Evolutionary conservation across 2,797 vertebrate species (phyloP).

Genomic region (Microchirus variegatus): DNA sequence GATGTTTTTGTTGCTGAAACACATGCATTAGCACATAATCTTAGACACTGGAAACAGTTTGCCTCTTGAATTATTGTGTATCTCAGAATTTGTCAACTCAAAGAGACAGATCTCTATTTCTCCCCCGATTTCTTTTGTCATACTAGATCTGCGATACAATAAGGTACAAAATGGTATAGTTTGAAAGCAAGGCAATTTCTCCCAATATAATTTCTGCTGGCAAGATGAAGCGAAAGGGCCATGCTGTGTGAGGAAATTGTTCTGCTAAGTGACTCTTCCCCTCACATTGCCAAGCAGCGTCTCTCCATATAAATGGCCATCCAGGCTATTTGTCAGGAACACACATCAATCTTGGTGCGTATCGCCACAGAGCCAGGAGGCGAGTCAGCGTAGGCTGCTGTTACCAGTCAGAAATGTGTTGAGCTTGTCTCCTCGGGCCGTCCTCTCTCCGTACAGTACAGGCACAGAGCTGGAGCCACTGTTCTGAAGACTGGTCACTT

Average conservation of each 20-base stretch:
- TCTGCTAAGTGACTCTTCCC: constrained; percentile 74
- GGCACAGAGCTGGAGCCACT: constrained; percentile 53
- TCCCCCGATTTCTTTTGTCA: constrained; percentile 36
- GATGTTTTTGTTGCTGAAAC: background rate
- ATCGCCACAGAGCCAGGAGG: constrained; percentile 69
- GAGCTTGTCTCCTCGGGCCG: constrained; percentile 74
- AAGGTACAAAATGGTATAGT: constrained; percentile 23
- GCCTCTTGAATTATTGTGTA: constrained; percentile 10
- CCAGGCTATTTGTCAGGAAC: constrained; percentile 70
- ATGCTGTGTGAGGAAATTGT: constrained; percentile 79
- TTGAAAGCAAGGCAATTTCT: constrained; percentile 52
- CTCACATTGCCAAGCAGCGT: constrained; percentile 71
- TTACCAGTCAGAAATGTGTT: constrained; percentile 72
- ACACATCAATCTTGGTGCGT: constrained; percentile 73
- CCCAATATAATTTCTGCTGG: constrained; percentile 71
- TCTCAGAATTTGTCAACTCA: constrained; percentile 15
- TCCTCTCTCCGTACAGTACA: constrained; percentile 51
- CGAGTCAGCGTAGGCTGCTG: constrained; percentile 62
- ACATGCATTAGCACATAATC: no score
- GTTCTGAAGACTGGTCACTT: constrained; percentile 74
- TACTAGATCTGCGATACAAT: constrained; percentile 42
- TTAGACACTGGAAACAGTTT: background rate
- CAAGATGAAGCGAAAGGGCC: constrained; percentile 61
- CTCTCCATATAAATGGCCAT: constrained; percentile 72
- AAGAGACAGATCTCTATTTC: constrained; percentile 19